These are phyloP conservation scores for Brevimyrus niger DNA, from an alignment of 2,113 vertebrate genomes.

Conservation along the genomic window DNA sequence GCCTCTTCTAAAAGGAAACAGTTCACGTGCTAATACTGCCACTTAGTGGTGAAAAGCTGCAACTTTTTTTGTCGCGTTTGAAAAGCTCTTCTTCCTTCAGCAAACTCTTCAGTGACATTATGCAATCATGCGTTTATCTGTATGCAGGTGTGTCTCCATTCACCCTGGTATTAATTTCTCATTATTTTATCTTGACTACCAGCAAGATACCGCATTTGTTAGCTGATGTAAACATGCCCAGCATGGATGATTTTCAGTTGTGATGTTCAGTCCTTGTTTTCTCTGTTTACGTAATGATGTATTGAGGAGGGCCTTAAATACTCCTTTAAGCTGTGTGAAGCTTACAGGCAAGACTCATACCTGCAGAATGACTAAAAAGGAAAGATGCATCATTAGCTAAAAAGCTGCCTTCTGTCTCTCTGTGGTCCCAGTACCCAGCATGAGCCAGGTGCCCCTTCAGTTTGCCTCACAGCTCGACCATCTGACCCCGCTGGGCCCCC, in stretches of 20 bases:
- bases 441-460: conserved; percentile 73
- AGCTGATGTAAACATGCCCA: neutral
- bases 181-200: neutral
- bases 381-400: neutral
- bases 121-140: neutral
- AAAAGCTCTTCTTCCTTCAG: neutral
- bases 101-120: neutral
- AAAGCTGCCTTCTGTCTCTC: neutral
- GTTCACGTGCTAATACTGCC: conserved; percentile 30
- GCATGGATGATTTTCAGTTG: neutral
- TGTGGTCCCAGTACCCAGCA: conserved; percentile 58
- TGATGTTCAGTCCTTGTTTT: neutral
- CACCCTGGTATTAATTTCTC: neutral
- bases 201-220: neutral
- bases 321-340: neutral
- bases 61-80: neutral
- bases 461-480: conserved; percentile 67
- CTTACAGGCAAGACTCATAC: neutral
- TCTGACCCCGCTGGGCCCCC: conserved; percentile 54
- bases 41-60: neutral
- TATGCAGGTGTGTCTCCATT: neutral
- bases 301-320: neutral
- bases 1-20: neutral
- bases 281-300: neutral
- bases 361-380: neutral